These are phyloP conservation scores for Hermetia illucens DNA, from an alignment of 1,140 invertebrate species.

Conservation along the genomic window DNA sequence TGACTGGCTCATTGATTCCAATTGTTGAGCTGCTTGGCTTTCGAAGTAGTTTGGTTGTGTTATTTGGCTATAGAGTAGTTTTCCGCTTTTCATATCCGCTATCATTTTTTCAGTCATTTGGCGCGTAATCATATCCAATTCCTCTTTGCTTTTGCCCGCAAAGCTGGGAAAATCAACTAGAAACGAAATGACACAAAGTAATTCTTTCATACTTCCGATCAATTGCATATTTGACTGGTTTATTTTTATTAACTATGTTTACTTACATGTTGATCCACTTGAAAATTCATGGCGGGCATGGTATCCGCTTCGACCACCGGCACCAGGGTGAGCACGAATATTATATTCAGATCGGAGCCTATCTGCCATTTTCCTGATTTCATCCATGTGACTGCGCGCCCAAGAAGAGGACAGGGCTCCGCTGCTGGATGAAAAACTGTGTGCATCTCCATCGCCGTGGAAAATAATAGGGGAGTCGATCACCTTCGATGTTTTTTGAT, in stretches of 20 bases:
- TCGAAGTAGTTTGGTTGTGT: constrained; percentile 22
- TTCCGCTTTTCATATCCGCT: constrained; percentile 17
- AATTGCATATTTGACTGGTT: too few species aligned
- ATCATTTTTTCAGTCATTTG: constrained; percentile 17
- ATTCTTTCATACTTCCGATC: too few species aligned
- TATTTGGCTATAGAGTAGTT: constrained; percentile 15
- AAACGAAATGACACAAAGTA: too few species aligned
- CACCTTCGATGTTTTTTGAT: too few species aligned
- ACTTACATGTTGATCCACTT: too few species aligned
- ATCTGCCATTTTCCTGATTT: constrained; percentile 20
- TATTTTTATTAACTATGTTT: too few species aligned
- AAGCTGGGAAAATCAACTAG: constrained; percentile 16
- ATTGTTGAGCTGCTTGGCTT: constrained; percentile 14
- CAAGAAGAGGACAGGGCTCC: constrained; percentile 16
- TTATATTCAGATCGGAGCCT: constrained; percentile 21
- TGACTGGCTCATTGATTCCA: constrained; percentile 10
- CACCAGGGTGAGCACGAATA: too few species aligned
- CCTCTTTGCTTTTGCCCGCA: constrained; percentile 13
- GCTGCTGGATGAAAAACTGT: too few species aligned
- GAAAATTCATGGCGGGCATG: too few species aligned
- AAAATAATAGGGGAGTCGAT: too few species aligned
- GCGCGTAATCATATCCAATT: constrained; percentile 15
- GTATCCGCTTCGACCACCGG: too few species aligned
- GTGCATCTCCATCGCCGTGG: too few species aligned
- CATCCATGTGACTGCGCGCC: constrained; percentile 15